Evolutionary conservation across 2,888 invertebrate species (phyloP), one percentile per base, ranked within the genome.

Genomic region (Lycia hirtaria): DNA sequence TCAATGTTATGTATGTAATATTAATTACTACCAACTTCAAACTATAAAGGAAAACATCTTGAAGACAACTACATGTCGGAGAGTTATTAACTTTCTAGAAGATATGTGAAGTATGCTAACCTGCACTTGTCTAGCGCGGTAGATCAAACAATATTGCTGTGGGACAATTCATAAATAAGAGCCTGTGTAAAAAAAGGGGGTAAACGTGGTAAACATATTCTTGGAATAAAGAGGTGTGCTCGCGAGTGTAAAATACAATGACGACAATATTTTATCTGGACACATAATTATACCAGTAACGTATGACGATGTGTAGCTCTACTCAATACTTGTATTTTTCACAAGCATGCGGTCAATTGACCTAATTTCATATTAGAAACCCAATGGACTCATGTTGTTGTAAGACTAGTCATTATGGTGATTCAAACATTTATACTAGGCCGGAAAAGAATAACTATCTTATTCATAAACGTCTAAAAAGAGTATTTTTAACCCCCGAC

Each of bases 341-440:
- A 24, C 15, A 4, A 12, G 14, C 32, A 38, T 51, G 50, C 17
- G 32, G 50, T 41, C 10, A 26, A 35, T 43, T 35, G 22, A 52
- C 51, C 43, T 33, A 32, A 33, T 41, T 52, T 35, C n/a, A 43
- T 14, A 50, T 28, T 20, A 44, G 40, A 38, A 47, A 47, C 28
- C 6, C 10, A 30, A 19, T 30, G 44, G 53, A 4, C 30, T 12
- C 26, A 15, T 47, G 47, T 33, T 24, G 43, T 43, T 12, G 17
- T 17, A 28, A 3, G 14, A 22, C 20, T 17, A 15, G 14, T 43
- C 19, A 28, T 43, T 2, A 2, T 7, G 12, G 20, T 43, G 49
- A 37, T 37, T 49, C 37, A 41, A 38, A 32, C 4, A 32, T 14
- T 32, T 14, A 32, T 32, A 14, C 17, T 6, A 35, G 35, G 17